Evolutionary conservation across 2,888 invertebrate species (phyloP).

Genomic region (Coenonympha arcania): DNA sequence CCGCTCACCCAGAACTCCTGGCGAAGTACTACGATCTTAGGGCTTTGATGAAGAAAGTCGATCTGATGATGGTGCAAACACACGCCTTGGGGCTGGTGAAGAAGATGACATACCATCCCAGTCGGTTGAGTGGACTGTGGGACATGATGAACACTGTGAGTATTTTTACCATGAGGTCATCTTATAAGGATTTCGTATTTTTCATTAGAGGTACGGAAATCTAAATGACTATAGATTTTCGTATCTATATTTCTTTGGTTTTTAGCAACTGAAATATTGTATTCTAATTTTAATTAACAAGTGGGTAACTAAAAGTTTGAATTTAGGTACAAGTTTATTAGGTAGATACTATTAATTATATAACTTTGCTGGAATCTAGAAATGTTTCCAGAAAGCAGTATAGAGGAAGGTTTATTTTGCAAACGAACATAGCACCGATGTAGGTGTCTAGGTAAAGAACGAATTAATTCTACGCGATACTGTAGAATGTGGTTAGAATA

Average conservation of each 20-base stretch:
- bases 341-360: too few species aligned
- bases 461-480: background rate
- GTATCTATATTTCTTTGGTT: too few species aligned
- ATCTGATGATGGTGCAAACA: conserved; percentile 79
- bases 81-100: conserved; percentile 77
- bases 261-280: too few species aligned
- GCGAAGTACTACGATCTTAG: conserved; percentile 82
- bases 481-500: background rate
- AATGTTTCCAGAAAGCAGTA: too few species aligned
- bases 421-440: background rate
- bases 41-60: conserved; percentile 76
- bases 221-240: too few species aligned
- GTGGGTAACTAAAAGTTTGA: too few species aligned
- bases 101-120: conserved; percentile 83
- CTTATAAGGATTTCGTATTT: too few species aligned
- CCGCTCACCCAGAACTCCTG: conserved; percentile 76
- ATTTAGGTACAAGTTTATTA: too few species aligned
- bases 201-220: too few species aligned
- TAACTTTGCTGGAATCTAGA: too few species aligned
- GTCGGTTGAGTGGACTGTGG: conserved; percentile 81
- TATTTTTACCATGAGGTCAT: background rate
- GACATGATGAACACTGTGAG: conserved; percentile 84
- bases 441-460: background rate
- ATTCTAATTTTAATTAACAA: too few species aligned
- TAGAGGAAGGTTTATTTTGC: too few species aligned